A percentile compares a stretch with the other conserved stretches of the same genome.
These are phyloP conservation scores for Passerina amoena DNA, from an alignment of 2,113 vertebrate species.

Conservation along the genomic window DNA sequence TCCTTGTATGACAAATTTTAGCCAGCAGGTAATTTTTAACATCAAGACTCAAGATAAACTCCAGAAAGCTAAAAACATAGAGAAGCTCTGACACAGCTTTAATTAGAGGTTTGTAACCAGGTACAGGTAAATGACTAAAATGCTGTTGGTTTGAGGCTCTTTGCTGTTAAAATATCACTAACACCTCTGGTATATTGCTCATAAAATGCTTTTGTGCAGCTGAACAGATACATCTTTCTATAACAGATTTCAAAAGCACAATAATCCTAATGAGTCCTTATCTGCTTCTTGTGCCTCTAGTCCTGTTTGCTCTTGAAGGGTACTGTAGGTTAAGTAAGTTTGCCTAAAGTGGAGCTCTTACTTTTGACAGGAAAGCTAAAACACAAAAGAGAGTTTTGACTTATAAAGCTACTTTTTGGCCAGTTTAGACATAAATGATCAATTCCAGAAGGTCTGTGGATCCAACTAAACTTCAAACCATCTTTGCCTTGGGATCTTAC, in stretches of 20 bases:
- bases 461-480: background rate
- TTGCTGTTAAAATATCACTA: background rate
- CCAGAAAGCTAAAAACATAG: background rate
- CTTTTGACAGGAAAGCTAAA: background rate
- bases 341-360: background rate
- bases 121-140: background rate
- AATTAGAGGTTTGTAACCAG: background rate
- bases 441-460: background rate
- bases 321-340: background rate
- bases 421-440: background rate
- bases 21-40: slow-evolving; percentile 38
- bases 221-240: background rate
- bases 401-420: background rate
- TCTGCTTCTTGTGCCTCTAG: background rate
- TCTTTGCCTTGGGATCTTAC: background rate
- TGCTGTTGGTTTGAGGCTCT: background rate
- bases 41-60: background rate
- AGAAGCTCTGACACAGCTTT: background rate
- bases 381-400: background rate
- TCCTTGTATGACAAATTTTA: slow-evolving; percentile 32
- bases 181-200: background rate
- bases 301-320: background rate
- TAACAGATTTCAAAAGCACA: background rate
- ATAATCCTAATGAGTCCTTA: background rate
- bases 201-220: background rate